Evolutionary conservation across 2,113 vertebrate species (phyloP).

Genomic region (Sinocyclocheilus grahami): DNA sequence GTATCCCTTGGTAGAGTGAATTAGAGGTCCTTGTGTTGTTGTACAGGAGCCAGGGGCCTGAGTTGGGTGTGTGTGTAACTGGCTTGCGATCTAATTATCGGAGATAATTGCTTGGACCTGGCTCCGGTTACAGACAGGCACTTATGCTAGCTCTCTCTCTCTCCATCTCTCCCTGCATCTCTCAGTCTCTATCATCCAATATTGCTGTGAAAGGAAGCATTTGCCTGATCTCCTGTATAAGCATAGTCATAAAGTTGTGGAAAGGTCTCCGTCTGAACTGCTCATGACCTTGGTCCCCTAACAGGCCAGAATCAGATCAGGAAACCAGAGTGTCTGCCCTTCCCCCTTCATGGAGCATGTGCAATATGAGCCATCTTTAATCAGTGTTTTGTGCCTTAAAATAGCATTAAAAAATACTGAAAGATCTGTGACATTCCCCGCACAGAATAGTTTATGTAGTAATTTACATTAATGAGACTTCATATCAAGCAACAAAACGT

Average conservation of each 20-base stretch:
- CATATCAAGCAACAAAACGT: neutral
- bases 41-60: constrained; percentile 45
- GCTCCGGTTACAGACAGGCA: constrained; percentile 57
- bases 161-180: constrained; percentile 30
- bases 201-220: constrained; percentile 45
- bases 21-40: constrained; percentile 59
- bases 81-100: constrained; percentile 61
- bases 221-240: constrained; percentile 53
- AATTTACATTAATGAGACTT: neutral
- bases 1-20: constrained; percentile 60
- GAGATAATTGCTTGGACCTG: constrained; percentile 63
- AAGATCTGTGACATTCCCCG: neutral
- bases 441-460: neutral
- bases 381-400: neutral
- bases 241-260: constrained; percentile 45
- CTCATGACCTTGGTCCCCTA: constrained; percentile 37
- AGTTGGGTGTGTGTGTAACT: constrained; percentile 37
- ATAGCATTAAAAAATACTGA: neutral
- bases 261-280: constrained; percentile 51
- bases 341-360: neutral
- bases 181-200: constrained; percentile 21
- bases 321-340: neutral
- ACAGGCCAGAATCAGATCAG: constrained; percentile 25
- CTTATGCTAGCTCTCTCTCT: constrained; percentile 35
- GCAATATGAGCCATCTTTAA: constrained; percentile 22